Conservation (phyloP, 2,797 vertebrate species). For the Sebastolobus alascanus region DNA sequence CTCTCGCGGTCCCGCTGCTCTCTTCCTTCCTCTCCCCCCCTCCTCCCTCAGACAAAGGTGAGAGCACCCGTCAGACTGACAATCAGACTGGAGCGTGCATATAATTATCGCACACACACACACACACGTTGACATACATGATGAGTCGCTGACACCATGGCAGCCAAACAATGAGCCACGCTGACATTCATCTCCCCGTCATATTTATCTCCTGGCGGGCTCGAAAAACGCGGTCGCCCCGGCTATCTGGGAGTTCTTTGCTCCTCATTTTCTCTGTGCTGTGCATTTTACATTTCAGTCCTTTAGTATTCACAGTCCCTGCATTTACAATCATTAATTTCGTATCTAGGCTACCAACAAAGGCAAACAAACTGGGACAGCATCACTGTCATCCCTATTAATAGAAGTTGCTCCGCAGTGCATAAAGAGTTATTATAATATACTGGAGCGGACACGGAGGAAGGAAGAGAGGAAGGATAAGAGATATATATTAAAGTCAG, state of each 20-base stretch:
- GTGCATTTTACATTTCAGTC: constrained; percentile 69
- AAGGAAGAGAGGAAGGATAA: constrained; percentile 45
- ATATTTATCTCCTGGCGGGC: constrained; percentile 73
- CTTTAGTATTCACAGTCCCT: constrained; percentile 36
- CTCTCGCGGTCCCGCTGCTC: constrained; percentile 32
- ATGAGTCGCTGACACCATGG: constrained; percentile 62
- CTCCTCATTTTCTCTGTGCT: constrained; percentile 41
- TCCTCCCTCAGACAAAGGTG: constrained; percentile 74
- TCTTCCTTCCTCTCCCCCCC: constrained; percentile 17
- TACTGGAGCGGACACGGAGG: constrained; percentile 34
- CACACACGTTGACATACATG: constrained; percentile 57
- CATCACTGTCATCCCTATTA: constrained; percentile 59
- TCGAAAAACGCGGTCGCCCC: constrained; percentile 30
- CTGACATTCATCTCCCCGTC: constrained; percentile 74
- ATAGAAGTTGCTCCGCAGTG: constrained; percentile 53
- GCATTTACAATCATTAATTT: constrained; percentile 65
- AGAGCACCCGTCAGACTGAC: constrained; percentile 71
- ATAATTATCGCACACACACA: constrained; percentile 63
- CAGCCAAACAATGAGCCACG: constrained; percentile 75
- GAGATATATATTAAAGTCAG: constrained; percentile 49
- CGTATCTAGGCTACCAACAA: constrained; percentile 62
- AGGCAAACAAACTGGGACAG: constrained; percentile 68
- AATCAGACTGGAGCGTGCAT: constrained; percentile 70
- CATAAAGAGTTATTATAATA: constrained; percentile 49
- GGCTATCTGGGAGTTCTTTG: constrained; percentile 52